Evolutionary conservation across 2,888 invertebrate genomes (phyloP).

Genomic region (Campaea margaritaria): DNA sequence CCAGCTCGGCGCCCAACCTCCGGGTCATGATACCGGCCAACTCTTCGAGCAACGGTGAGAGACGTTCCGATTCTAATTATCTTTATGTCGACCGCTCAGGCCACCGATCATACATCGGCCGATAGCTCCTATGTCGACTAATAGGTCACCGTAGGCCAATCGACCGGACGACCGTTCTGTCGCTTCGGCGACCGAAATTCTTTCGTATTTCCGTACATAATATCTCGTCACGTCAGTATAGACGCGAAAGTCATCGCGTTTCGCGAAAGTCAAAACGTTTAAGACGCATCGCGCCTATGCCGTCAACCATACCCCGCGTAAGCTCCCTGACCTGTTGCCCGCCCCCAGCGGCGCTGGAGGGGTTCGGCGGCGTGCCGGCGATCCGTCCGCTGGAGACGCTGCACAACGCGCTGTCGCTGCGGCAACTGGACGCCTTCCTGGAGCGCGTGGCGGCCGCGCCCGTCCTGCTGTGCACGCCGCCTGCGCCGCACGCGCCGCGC

Average conservation of each 20-base stretch:
- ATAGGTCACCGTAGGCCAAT: no score
- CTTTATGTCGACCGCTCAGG: no score
- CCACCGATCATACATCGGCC: no score
- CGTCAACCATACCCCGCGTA: no score
- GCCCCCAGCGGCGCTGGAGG: conserved; percentile 88
- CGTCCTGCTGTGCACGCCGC: conserved; percentile 88
- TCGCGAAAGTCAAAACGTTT: no score
- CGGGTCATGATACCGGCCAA: conserved; percentile 93
- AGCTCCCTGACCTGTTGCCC: neutral
- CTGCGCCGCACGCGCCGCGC: conserved; percentile 86
- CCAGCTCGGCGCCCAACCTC: conserved; percentile 95
- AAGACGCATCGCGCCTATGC: no score
- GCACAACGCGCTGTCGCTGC: conserved; percentile 97
- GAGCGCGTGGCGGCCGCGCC: conserved; percentile 93
- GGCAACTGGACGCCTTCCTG: conserved; percentile 95
- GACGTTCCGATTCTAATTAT: neutral
- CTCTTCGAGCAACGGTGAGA: conserved; percentile 90
- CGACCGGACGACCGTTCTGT: no score
- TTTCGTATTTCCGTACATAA: no score
- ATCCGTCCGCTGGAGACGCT: conserved; percentile 98
- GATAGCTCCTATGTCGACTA: no score
- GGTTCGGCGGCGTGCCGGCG: conserved; percentile 96
- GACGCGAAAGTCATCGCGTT: no score
- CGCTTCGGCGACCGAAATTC: no score
- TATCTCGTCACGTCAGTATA: no score